A percentile compares a stretch with the other conserved stretches of the same genome.
Conservation (phyloP, 2,113 vertebrate species). For the Benitochromis conjunctus region DNA sequence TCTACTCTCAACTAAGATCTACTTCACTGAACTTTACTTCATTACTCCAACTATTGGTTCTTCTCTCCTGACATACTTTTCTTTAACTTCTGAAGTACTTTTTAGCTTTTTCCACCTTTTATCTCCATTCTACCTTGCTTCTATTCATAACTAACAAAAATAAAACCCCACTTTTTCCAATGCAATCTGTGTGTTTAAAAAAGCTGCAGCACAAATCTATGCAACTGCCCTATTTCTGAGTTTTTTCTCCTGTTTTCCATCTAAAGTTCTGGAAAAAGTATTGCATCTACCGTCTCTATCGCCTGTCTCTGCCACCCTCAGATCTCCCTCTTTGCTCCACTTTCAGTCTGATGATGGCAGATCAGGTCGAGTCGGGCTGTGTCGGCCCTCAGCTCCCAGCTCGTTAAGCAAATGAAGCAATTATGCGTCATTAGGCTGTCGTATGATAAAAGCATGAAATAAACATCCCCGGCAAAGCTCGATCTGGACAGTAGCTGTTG, state of each 20-base stretch:
- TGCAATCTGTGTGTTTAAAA: neutral
- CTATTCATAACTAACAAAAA: neutral
- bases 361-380: neutral
- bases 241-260: neutral
- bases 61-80: neutral
- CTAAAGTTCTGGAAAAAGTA: neutral
- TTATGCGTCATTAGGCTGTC: constrained; percentile 64
- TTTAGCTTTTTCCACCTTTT: neutral
- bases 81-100: neutral
- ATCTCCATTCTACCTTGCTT: neutral
- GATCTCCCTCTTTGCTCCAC: neutral
- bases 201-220: neutral
- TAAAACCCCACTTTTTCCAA: neutral
- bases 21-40: neutral
- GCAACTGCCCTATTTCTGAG: neutral
- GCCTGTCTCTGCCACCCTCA: neutral
- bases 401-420: constrained; percentile 53
- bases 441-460: constrained; percentile 43
- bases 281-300: neutral
- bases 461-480: constrained; percentile 57
- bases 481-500: neutral
- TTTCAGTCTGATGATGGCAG: neutral
- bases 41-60: neutral
- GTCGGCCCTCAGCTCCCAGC: neutral
- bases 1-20: neutral